Base-by-base conservation (phyloP, 2,888 invertebrate genomes). In the Rhaphigaster nebulosa region DNA sequence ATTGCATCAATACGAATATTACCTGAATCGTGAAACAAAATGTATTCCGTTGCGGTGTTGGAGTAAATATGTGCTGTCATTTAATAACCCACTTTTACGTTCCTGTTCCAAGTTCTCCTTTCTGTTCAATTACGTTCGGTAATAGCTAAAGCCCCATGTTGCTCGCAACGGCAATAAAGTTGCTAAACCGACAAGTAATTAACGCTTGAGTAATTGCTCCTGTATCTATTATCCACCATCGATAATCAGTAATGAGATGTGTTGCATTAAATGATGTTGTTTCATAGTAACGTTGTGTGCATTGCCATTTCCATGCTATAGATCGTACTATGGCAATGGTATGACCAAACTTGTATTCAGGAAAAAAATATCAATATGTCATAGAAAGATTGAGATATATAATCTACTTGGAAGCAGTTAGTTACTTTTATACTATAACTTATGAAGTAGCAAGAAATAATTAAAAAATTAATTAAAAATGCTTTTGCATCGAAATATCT, bases 151-250 rank as follows among this genome's bases (percentile, higher is more conserved):
- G 38, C 70, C 70, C 70, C 29, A 65, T n/a, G 29, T n/a, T n/a
- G 60, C 60, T 26, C 26, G 23, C 13, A 8, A 38, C 34, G 70
- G 38, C 70, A 76, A 76, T 76, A 76, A 29, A 76, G 70, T 76
- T 38, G 70, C 70, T 76, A 76, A 34, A 1, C 6, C 38, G 34
- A 10, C 70, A 76, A 76, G 70, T 76, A 76, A 76, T 76, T 76
- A 76, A 76, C 34, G 70, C 34, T 76, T 76, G 70, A 76, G 70
- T 76, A 76, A 76, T 76, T 76, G 70, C 70, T 34, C 70, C 70
- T 6, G 20, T 8, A 20, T 34, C 70, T 38, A 76, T 76, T 76
- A 34, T 76, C 34, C 38, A 8, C 20, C 70, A 34, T 38, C 34
- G 70, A 76, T 76, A 76, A 76, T 76, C 38, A 76, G 5, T 76